phyloP scores from a whole-genome alignment of 2,797 vertebrate genomes.

The Thunnus albacares region DNA sequence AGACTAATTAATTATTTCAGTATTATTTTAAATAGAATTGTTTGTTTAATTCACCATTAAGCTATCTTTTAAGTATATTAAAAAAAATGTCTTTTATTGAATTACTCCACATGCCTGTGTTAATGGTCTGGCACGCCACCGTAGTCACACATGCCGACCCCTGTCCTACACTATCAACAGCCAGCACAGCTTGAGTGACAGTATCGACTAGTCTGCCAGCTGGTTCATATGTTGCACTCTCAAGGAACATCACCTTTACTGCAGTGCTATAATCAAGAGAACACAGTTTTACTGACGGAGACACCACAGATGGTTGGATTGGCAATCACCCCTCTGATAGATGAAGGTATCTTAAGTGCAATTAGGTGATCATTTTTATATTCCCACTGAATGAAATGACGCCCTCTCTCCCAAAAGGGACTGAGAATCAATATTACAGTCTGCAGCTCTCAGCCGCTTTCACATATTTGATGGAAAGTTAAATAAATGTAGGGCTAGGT shows the following conservation, averaged over 20 bases:
- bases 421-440: not conserved
- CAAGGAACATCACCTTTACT: not conserved
- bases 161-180: not conserved
- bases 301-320: not conserved
- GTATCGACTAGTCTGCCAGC: not conserved
- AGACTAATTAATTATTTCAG: no score
- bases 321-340: not conserved
- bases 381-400: not conserved
- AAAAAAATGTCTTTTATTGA: no score
- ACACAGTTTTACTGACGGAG: not conserved
- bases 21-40: no score
- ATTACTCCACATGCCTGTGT: no score
- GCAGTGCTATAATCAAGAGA: not conserved
- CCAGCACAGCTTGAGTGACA: not conserved
- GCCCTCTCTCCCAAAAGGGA: not conserved
- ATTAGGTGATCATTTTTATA: slow-evolving; percentile 1
- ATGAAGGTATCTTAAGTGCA: not conserved
- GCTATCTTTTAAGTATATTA: no score
- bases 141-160: no score
- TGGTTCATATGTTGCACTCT: not conserved
- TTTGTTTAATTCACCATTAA: no score
- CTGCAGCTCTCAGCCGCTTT: not conserved
- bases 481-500: not conserved
- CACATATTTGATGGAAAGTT: no score
- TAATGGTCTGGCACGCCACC: no score